Conservation (phyloP, 1,140 invertebrate species). For the Euura saliciscinereae region DNA sequence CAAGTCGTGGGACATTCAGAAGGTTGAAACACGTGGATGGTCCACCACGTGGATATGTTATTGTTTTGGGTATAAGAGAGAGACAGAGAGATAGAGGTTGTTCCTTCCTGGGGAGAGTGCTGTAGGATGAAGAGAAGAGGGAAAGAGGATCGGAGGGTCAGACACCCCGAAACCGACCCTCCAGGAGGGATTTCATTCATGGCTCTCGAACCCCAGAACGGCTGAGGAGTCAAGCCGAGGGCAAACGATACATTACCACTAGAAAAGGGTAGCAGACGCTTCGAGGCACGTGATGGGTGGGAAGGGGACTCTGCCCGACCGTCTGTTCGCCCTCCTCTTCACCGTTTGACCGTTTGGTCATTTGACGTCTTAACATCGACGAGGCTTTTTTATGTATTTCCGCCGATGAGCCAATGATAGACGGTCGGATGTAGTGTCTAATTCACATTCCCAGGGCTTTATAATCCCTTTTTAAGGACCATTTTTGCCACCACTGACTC, state of each 20-base stretch:
- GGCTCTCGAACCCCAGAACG: constrained; percentile 38
- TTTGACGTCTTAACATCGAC: constrained; percentile 57
- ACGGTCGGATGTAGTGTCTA: too few relatives aligned
- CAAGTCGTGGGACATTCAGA: neutral
- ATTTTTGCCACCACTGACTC: too few relatives aligned
- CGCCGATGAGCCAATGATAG: too few relatives aligned
- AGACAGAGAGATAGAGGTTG: constrained; percentile 15
- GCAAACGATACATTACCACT: constrained; percentile 48
- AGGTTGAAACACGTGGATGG: constrained; percentile 15
- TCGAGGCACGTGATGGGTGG: constrained; percentile 40
- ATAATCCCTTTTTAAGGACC: too few relatives aligned
- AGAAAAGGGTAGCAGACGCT: constrained; percentile 47
- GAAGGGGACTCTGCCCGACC: constrained; percentile 37
- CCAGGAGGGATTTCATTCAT: constrained; percentile 60
- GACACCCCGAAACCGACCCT: constrained; percentile 48
- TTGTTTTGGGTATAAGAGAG: constrained; percentile 47
- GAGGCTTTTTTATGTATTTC: constrained; percentile 17
- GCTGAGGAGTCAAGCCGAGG: constrained; percentile 31
- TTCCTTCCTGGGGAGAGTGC: constrained; percentile 36
- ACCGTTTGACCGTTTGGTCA: constrained; percentile 39
- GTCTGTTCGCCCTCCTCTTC: neutral
- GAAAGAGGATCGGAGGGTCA: constrained; percentile 52
- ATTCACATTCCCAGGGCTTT: too few relatives aligned
- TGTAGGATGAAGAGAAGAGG: constrained; percentile 28
- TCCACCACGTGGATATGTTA: constrained; percentile 54